phyloP scores from a whole-genome alignment of 2,797 vertebrate species.

The Eidolon dupreanum region DNA sequence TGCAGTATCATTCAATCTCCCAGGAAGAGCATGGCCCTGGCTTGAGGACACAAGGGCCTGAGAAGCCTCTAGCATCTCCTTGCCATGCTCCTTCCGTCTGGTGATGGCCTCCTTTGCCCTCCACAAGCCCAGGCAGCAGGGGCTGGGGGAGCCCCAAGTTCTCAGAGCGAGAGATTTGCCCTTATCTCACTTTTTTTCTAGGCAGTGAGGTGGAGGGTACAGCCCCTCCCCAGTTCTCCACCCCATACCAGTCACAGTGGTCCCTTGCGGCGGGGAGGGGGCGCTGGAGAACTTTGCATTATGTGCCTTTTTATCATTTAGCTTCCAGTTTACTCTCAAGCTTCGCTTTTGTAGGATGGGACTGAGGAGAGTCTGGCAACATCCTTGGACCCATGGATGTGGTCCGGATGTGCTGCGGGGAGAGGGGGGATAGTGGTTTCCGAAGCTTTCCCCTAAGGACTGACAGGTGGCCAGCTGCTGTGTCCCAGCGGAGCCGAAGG shows the following conservation, averaged over 20 bases:
- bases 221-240: not conserved
- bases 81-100: rapidly evolving
- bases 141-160: not conserved
- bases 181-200: not conserved
- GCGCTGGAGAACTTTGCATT: not conserved
- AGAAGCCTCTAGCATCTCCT: not conserved
- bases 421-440: rapidly evolving
- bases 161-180: not conserved
- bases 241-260: not conserved
- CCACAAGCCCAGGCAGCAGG: not conserved
- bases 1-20: rapidly evolving
- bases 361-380: not conserved
- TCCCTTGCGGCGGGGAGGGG: not conserved
- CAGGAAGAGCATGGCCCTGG: too few species aligned
- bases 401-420: not conserved
- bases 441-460: not conserved
- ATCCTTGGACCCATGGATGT: not conserved
- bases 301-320: not conserved
- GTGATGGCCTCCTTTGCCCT: not conserved
- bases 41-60: rapidly evolving
- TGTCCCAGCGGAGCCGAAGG: not conserved
- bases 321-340: not conserved
- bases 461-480: not conserved
- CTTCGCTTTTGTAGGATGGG: not conserved
- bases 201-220: not conserved